These are phyloP conservation scores for Chroicocephalus ridibundus DNA, from an alignment of 2,113 vertebrate species.

Conservation along the genomic window DNA sequence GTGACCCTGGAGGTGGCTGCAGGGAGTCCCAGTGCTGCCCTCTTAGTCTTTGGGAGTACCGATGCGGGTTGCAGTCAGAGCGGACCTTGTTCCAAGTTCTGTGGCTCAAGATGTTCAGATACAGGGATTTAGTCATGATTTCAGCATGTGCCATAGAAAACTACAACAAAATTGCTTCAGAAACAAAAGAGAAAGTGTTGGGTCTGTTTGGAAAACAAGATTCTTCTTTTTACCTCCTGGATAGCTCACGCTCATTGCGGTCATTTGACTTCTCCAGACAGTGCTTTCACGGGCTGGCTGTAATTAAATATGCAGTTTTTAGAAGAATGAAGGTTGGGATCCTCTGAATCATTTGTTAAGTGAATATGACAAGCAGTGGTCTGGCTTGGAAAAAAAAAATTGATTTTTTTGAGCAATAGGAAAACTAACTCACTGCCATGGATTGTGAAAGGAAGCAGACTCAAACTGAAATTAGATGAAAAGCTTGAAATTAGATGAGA, in stretches of 20 bases:
- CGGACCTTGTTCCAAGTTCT: neutral
- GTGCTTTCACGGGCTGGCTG: neutral
- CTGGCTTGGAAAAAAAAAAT: neutral
- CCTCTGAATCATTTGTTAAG: neutral
- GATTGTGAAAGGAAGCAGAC: slow-evolving; percentile 20
- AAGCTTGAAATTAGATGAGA: slow-evolving; percentile 54
- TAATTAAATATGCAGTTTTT: slow-evolving; percentile 23
- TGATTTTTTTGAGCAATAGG: neutral
- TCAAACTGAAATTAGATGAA: slow-evolving; percentile 51
- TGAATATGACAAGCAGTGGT: slow-evolving; percentile 12
- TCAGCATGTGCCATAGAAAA: neutral
- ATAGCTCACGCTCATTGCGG: neutral
- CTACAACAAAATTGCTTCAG: neutral
- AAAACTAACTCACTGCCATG: neutral
- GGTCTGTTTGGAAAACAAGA: neutral
- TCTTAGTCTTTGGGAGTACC: neutral
- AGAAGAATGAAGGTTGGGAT: neutral
- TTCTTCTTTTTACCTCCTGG: neutral
- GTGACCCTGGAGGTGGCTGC: neutral
- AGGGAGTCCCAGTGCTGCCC: neutral
- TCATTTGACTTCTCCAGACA: slow-evolving; percentile 13
- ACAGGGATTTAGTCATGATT: neutral
- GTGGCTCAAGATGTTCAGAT: neutral
- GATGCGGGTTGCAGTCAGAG: neutral
- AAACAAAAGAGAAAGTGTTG: neutral